Conservation (phyloP, 2,888 invertebrate species). For the Lasioglossum pauxillum region DNA sequence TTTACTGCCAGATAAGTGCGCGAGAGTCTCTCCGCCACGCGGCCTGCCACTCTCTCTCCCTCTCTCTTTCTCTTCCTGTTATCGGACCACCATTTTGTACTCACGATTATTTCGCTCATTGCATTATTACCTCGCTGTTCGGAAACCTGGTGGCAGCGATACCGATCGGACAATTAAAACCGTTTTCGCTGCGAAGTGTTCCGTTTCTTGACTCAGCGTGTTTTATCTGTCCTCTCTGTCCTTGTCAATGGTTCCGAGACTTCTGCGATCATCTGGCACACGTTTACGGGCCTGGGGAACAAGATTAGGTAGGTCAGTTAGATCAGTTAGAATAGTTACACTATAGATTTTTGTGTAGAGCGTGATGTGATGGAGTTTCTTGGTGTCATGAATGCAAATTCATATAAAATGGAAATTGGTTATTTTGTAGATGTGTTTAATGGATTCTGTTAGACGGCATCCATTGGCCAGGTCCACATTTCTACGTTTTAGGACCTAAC, state of each 20-base stretch:
- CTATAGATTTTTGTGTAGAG: neutral
- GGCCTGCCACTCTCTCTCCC: conserved; percentile 19
- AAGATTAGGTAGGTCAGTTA: neutral
- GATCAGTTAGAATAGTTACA: neutral
- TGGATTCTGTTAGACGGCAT: too few species aligned
- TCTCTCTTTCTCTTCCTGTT: conserved; percentile 49
- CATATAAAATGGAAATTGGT: neutral
- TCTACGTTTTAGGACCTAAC: too few species aligned
- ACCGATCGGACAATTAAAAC: neutral
- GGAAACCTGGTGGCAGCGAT: neutral
- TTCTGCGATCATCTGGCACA: neutral
- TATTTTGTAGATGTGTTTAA: neutral
- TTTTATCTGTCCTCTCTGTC: neutral
- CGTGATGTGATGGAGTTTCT: too few species aligned
- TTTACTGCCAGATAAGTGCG: conserved; percentile 82
- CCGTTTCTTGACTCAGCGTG: neutral
- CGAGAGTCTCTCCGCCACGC: conserved; percentile 55
- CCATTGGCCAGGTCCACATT: too few species aligned
- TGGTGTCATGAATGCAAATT: neutral
- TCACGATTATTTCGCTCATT: conserved; percentile 78
- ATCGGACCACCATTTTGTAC: conserved; percentile 80
- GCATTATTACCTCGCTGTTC: conserved; percentile 64
- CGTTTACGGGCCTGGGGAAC: neutral
- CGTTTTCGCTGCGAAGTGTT: neutral
- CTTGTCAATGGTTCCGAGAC: neutral